phyloP scores from a whole-genome alignment of 2,797 vertebrate genomes.

The Darevskia nairensis region DNA sequence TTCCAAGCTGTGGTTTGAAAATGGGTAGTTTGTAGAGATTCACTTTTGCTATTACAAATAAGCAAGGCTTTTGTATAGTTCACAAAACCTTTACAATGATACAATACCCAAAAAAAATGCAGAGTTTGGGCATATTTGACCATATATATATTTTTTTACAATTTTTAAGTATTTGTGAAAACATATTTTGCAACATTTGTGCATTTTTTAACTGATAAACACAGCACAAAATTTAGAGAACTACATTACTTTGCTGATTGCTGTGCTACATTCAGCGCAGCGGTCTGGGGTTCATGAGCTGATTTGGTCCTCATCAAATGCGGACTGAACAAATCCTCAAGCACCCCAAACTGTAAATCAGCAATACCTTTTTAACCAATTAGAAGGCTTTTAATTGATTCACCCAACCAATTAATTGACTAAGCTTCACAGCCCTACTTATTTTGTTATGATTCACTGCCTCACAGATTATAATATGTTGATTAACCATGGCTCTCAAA shows the following conservation, averaged over 20 bases:
- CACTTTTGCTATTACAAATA: conserved; percentile 44
- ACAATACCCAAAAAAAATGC: too few species aligned
- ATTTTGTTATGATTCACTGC: not conserved
- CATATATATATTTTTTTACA: too few species aligned
- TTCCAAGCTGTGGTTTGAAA: conserved; percentile 47
- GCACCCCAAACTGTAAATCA: not conserved
- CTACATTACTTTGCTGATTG: too few species aligned
- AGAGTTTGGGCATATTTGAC: too few species aligned
- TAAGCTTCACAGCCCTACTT: not conserved
- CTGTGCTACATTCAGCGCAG: too few species aligned
- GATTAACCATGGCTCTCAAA: not conserved
- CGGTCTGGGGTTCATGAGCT: too few species aligned
- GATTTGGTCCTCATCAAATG: too few species aligned
- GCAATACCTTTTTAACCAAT: not conserved
- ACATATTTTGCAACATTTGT: too few species aligned
- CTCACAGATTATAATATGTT: not conserved
- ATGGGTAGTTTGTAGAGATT: conserved; percentile 44
- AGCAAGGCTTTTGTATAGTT: conserved; percentile 37
- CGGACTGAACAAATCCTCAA: not conserved
- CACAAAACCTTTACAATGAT: too few species aligned
- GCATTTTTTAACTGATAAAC: too few species aligned
- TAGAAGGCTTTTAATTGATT: not conserved
- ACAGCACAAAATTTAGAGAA: too few species aligned
- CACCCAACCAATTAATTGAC: not conserved
- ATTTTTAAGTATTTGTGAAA: too few species aligned